Evolutionary conservation across 1,140 invertebrate species (phyloP), one percentile per base, ranked within the genome.

Genomic region (Drosophila parvula): DNA sequence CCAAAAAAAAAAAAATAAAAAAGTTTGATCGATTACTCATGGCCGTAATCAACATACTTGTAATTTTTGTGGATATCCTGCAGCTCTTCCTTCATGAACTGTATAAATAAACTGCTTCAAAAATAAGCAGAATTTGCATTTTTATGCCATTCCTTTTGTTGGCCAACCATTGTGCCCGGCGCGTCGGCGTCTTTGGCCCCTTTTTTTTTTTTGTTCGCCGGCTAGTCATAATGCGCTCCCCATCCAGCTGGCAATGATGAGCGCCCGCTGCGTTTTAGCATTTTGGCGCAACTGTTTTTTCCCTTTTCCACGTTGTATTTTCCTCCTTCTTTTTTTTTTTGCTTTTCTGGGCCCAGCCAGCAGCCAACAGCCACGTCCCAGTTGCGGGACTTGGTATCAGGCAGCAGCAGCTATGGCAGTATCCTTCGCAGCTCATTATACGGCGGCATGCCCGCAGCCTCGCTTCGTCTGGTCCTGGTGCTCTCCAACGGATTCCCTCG

Each of bases 261-360:
- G 63, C 79, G 53, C 83, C 84, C 80, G 80, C 84, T 88, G 83
- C 60, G 79, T 83, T 83, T 80, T 78, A 88, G 63, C 79, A 83
- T 88, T 88, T 88, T 78, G 79, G 76, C 64, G 79, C 62, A 89
- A 79, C 61, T 69, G 61, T 67, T 79, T 81, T 80, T 61, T n/a
- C 51, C 51, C 6, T 55, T 55, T 55, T 55, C 18, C 34, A 38
- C 34, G 16, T 10, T 5, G 14, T 22, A 7, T 48, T 32, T 12
- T 9, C 16, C 16, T n/a, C n/a, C n/a, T n/a, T n/a, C n/a, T n/a
- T 50, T 50, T 32, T 32, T 32, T 30, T 50, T 16, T 32, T 30
- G 27, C 47, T 50, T 32, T 51, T 51, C n/a, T 34, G 48, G 18
- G 16, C 48, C 51, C 28, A 48, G 28, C 47, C 47, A 48, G 47